These are phyloP conservation scores for Dendrolimus kikuchii DNA, from an alignment of 1,140 invertebrate species.

Conservation along the genomic window DNA sequence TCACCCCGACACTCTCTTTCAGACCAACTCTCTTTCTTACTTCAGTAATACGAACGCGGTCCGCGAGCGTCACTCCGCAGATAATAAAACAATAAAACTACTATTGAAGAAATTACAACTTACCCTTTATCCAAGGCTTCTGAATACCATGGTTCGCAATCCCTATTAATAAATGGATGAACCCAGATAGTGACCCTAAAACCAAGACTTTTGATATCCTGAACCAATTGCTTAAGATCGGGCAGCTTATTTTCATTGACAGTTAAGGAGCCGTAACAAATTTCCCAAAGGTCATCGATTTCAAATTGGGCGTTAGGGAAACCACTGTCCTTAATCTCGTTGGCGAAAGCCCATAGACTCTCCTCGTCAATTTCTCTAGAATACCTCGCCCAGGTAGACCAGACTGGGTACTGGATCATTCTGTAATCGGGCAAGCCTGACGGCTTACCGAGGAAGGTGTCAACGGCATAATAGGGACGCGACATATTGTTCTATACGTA, in stretches of 20 bases:
- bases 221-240: constrained; percentile 74
- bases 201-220: constrained; percentile 76
- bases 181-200: constrained; percentile 89
- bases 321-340: constrained; percentile 79
- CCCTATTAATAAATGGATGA: constrained; percentile 90
- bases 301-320: constrained; percentile 88
- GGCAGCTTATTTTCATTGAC: constrained; percentile 84
- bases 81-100: no score
- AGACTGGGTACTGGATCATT: constrained; percentile 88
- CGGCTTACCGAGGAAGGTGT: constrained; percentile 77
- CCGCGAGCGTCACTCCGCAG: no score
- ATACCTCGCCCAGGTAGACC: constrained; percentile 94
- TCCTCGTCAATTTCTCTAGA: constrained; percentile 79
- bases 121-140: constrained; percentile 72
- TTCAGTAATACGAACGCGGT: no score
- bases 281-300: constrained; percentile 94
- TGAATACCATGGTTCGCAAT: constrained; percentile 77
- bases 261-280: constrained; percentile 87
- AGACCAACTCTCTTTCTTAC: no score
- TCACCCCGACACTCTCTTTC: no score
- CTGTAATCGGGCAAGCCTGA: constrained; percentile 78
- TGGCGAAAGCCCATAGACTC: constrained; percentile 79
- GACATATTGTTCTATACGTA: no score
- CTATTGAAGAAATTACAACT: constrained; percentile 10
- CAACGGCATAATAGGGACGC: no score